These are phyloP conservation scores for Agelas oroides DNA, from an alignment of 37 sponge, comb jelly and placozoan genomes.

Conservation along the genomic window DNA sequence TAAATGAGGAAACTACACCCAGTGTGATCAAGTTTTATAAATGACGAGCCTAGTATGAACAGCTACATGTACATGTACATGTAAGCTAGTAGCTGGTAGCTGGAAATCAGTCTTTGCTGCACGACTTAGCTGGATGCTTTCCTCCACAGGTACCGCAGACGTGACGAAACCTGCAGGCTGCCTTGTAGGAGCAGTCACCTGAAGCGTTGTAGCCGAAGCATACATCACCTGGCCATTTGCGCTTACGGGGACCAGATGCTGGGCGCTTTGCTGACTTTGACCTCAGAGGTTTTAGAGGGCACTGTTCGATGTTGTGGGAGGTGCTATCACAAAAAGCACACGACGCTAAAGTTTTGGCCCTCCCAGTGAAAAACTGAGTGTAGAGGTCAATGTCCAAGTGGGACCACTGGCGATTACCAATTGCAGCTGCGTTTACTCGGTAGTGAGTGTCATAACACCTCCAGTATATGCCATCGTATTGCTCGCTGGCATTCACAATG, in stretches of 20 bases:
- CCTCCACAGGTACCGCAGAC: background rate
- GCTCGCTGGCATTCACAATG: constrained; percentile 17
- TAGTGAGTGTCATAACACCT: constrained; percentile 41
- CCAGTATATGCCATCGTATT: too few relatives aligned
- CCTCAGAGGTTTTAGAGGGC: background rate
- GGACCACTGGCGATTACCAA: constrained; percentile 27
- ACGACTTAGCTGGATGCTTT: background rate
- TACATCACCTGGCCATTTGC: background rate
- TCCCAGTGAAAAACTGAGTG: too few relatives aligned
- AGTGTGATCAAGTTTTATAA: too few relatives aligned
- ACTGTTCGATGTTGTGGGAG: too few relatives aligned
- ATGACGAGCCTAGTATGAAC: too few relatives aligned
- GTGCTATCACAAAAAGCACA: too few relatives aligned
- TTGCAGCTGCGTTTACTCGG: constrained; percentile 10
- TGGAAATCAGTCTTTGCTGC: background rate
- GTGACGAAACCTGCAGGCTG: background rate
- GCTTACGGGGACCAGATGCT: background rate
- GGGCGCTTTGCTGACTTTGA: background rate
- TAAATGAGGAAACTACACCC: background rate
- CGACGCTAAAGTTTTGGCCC: too few relatives aligned
- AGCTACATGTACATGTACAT: too few relatives aligned
- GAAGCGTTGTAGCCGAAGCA: background rate
- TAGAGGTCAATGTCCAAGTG: too few relatives aligned
- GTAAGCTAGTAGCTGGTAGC: background rate
- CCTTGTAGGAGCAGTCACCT: background rate